Base-by-base conservation (phyloP, 2,797 vertebrate genomes). In the Pempheris klunzingeri region DNA sequence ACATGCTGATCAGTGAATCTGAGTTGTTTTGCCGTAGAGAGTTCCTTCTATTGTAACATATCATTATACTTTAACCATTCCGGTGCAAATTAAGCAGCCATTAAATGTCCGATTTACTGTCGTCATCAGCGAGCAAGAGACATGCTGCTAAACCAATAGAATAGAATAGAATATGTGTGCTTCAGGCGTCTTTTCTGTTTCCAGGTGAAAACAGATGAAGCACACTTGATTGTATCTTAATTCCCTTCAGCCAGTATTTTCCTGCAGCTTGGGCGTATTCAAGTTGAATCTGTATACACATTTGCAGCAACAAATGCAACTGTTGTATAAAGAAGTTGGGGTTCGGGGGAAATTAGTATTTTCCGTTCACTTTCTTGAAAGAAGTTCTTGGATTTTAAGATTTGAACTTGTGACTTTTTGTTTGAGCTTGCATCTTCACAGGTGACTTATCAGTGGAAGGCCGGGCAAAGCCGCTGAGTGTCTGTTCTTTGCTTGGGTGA, bases 51-150 rank as follows among this genome's bases (percentile, higher is more conserved):
- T 52, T 79, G 4, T 14, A 5, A 5, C 13, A 44, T 20, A 7
- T 14, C 4, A n/a, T 64, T 32, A 58, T 15, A n/a, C 18, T n/a
- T 43, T 34, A 20, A 34, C 61, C 32, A n/a, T 47, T 26, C n/a
- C 22, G 7, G n/a, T 38, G 58, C 7, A 44, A 58, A 62, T 5
- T 43, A 5, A 17, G 8, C 43, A 15, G 36, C 36, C 34, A n/a
- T 68, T 39, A 41, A 54, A 70, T 32, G 2, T 46, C 22, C 14
- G 17, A 46, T 54, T n/a, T 54, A 30, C 46, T 38, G 67, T 54
- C 28, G 17, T 15, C 38, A 14, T 44, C 38, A 30, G 22, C 55
- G 38, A 26, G 34, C 15, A 26, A 14, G 8, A 50, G 20, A 58
- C 61, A 13, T 34, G 5, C 26, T 26, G 46, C 34, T n/a, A 3